Evolutionary conservation across 1,140 invertebrate species (phyloP).

Genomic region (Formica exsecta): DNA sequence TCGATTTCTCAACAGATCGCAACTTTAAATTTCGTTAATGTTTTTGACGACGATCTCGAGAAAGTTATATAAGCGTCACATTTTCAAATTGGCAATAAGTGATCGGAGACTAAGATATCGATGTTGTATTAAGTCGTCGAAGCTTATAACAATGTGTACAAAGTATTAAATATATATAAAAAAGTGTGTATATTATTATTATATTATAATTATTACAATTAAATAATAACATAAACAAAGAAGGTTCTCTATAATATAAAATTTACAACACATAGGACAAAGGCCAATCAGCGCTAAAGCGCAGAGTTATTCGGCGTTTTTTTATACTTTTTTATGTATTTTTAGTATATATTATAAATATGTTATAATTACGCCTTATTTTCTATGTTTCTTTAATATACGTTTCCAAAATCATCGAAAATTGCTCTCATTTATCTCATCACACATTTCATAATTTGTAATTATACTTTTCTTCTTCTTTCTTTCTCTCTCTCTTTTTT

Average conservation of each 20-base stretch:
- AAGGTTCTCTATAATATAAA: constrained; percentile 1
- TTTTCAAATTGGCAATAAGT: background rate
- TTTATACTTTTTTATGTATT: constrained; percentile 29
- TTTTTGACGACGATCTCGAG: background rate
- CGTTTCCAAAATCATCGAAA: background rate
- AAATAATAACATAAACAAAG: constrained; percentile 66
- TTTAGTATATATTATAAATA: constrained; percentile 9
- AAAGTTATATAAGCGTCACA: background rate
- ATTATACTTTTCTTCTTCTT: background rate
- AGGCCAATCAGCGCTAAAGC: background rate
- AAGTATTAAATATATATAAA: constrained; percentile 78
- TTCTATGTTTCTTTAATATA: background rate
- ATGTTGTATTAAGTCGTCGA: constrained; percentile 75
- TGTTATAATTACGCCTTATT: background rate
- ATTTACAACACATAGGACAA: background rate
- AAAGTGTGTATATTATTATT: constrained; percentile 49
- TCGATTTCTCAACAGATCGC: constrained; percentile 60
- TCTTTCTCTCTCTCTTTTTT: background rate
- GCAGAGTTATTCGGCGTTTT: background rate
- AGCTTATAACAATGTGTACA: constrained; percentile 82
- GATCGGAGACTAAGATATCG: constrained; percentile 39
- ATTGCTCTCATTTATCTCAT: background rate
- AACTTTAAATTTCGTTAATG: background rate
- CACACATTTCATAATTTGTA: background rate
- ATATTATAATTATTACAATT: constrained; percentile 69